phyloP scores from a whole-genome alignment of 2,113 vertebrate genomes.

The Ciconia maguari region DNA sequence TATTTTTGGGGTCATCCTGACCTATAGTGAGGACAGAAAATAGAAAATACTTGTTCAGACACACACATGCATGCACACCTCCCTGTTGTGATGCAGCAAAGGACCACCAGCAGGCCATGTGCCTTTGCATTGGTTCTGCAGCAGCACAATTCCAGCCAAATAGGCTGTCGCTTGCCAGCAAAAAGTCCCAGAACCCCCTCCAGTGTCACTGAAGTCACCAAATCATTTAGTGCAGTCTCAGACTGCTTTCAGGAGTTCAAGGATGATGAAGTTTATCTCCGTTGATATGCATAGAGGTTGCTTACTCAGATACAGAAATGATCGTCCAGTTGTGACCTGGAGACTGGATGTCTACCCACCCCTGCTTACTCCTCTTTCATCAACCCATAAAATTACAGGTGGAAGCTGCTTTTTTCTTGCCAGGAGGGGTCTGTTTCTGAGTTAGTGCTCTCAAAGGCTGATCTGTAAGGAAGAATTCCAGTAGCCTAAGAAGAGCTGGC shows the following conservation, averaged over 20 bases:
- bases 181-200: neutral
- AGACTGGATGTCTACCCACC: neutral
- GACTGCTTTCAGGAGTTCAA: neutral
- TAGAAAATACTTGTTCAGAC: neutral
- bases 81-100: neutral
- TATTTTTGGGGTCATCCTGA: neutral
- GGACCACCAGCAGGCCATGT: neutral
- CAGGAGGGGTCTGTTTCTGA: neutral
- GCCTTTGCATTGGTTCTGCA: neutral
- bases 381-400: neutral
- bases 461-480: neutral
- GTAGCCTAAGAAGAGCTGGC: neutral
- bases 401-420: neutral
- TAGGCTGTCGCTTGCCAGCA: neutral
- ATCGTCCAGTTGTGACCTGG: neutral
- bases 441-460: neutral
- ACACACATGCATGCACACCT: accelerated
- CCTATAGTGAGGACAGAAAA: neutral
- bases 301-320: neutral
- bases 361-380: neutral
- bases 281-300: neutral
- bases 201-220: neutral
- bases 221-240: neutral
- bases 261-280: neutral
- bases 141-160: neutral